These are phyloP conservation scores for Catocala nupta DNA, from an alignment of 2,888 invertebrate genomes.

Conservation along the genomic window DNA sequence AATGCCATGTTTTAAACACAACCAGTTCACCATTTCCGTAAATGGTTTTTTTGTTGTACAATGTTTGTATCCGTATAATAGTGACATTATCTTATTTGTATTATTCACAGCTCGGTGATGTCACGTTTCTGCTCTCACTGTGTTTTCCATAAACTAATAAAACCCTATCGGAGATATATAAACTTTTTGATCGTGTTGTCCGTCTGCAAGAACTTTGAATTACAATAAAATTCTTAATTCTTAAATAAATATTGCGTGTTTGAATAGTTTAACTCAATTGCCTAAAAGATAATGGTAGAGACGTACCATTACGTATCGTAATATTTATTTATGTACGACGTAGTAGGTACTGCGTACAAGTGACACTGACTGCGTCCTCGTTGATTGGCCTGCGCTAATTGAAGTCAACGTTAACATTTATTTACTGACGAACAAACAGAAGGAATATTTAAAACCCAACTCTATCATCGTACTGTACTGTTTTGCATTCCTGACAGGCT, in stretches of 20 bases:
- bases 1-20: conserved; percentile 15
- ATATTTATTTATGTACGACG: conserved; percentile 22
- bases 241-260: too few relatives aligned
- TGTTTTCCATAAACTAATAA: conserved; percentile 46
- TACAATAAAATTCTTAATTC: too few relatives aligned
- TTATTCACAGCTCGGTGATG: conserved; percentile 69
- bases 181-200: too few relatives aligned
- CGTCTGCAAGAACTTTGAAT: too few relatives aligned
- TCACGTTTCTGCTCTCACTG: conserved; percentile 64
- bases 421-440: conserved; percentile 31
- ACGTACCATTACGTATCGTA: not conserved
- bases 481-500: conserved; percentile 30
- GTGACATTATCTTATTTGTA: conserved; percentile 59
- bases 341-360: conserved; percentile 14
- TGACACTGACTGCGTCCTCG: conserved; percentile 20
- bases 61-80: conserved; percentile 21
- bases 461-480: conserved; percentile 26
- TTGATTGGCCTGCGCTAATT: conserved; percentile 52
- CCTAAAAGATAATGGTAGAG: not conserved
- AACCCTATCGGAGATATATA: too few relatives aligned
- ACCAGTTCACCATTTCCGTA: conserved; percentile 29
- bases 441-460: conserved; percentile 36
- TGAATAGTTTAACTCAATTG: not conserved
- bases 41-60: conserved; percentile 20
- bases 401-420: conserved; percentile 51